A percentile compares a stretch with the other conserved stretches of the same genome.
These are phyloP conservation scores for Oncopodura yosiiana DNA, from an alignment of 1,140 invertebrate species.

Conservation along the genomic window DNA sequence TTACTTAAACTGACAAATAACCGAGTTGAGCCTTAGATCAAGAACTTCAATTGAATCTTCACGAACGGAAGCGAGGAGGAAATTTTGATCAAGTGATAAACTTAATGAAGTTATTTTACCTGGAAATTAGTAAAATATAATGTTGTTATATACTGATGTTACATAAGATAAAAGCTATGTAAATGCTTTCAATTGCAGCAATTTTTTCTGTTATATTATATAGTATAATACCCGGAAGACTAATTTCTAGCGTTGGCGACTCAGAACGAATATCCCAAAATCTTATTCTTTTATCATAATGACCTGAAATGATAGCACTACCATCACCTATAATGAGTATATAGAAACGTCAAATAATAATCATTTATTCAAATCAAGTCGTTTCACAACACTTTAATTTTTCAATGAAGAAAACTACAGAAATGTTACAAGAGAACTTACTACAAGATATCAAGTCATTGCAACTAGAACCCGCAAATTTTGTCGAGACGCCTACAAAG, in stretches of 20 bases:
- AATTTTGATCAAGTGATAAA: slow-evolving; percentile 69
- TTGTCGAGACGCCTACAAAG: slow-evolving; percentile 74
- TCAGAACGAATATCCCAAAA: slow-evolving; percentile 84
- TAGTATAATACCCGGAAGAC: slow-evolving; percentile 25
- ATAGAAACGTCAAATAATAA: too few species aligned
- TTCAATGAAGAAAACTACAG: too few species aligned
- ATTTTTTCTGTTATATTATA: too few species aligned
- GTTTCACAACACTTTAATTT: too few species aligned
- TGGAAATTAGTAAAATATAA: slow-evolving; percentile 69
- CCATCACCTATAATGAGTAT: slow-evolving; percentile 73
- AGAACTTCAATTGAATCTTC: slow-evolving; percentile 90
- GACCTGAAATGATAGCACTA: slow-evolving; percentile 89
- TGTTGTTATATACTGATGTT: slow-evolving; percentile 22
- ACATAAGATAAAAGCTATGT: background rate
- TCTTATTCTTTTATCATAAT: slow-evolving; percentile 91
- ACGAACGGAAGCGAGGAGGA: slow-evolving; percentile 78
- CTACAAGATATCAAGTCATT: slow-evolving; percentile 93
- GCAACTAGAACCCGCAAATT: slow-evolving; percentile 92
- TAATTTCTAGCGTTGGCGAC: slow-evolving; percentile 40
- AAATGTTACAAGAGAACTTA: too few species aligned
- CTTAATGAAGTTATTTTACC: slow-evolving; percentile 93
- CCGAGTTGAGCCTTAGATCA: slow-evolving; percentile 87
- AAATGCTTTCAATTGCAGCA: too few species aligned
- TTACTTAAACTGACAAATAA: slow-evolving; percentile 79
- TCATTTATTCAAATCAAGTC: too few species aligned